Base-by-base conservation (phyloP, 2,797 vertebrate species). In the Schizothorax lantsangensis region DNA sequence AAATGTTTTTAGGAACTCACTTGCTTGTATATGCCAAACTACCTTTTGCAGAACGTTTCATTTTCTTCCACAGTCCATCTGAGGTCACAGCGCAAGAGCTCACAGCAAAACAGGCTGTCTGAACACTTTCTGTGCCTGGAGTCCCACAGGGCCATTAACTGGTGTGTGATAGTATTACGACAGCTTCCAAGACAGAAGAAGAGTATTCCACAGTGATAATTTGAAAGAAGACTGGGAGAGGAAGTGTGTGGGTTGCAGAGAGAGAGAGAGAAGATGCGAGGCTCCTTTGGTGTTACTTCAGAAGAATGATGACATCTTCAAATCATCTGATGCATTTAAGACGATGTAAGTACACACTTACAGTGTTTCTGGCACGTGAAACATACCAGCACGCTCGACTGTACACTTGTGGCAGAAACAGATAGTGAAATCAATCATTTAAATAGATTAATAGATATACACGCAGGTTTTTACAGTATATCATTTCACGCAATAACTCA, bases 271-370 rank as follows among this genome's bases (percentile, higher is more conserved):
- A 88, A 26, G 5, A 36, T n/a, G 23, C 12, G 23, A 43, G 36
- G 49, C 38, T 85, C 40, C 66, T 85, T 72, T 85, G 64, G 75
- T 80, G 66, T 57, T 54, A 68, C 33, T 72, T 72, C 36, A 79
- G 90, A 92, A 87, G 69, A 21, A 94, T 93, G 92, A 92, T 94
- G 93, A 94, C 91, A 92, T 91, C 90, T 80, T 72, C 38, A 85
- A 83, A 86, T 66, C 72, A 74, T 77, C 71, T 83, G 38, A 77
- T 54, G 47, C 33, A 43, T 83, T 62, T 81, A 71, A 62, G 6
- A 73, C 62, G 54, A 81, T 64, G 33, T 8, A 79, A 79, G 36
- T 52, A 30, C 75, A 52, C 40, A 66, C 66, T 73, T 81, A 81
- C 54, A 43, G 6, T 11, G 43, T 57, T 30, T 86, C 38, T 49